Evolutionary conservation across 1,140 invertebrate species (phyloP), one percentile per base, ranked within the genome.

Genomic region (Paraescarpia echinospica): DNA sequence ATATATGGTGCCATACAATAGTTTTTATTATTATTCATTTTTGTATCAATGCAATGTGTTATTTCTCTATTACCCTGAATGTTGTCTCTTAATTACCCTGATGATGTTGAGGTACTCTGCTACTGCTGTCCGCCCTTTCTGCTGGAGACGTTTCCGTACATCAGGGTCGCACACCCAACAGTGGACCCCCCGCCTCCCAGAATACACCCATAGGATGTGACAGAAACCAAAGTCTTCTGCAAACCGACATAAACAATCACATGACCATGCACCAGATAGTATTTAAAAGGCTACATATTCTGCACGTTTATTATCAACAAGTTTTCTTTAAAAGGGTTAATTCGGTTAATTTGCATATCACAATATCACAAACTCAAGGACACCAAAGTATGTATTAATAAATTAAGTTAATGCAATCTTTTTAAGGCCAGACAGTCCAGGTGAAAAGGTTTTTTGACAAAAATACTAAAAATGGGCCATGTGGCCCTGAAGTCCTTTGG

Each of bases 181-280:
- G 97, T 99, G 99, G 90, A 99, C 97, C 95, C 99, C 99, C 96
- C 99, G 97, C 94, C 99, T 97, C 1, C 99, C 99, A 94, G 99
- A 99, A 96, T 99, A 99, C 18, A 99, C 98, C 99, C 99, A 99
- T 34, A 99, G 95, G n/a, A 99, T 97, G 94, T 99, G 97, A 94
- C 98, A 96, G 95, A 98, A 99, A 9, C 98, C 99, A 97, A 99
- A 99, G 96, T 99, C 98, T 94, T 98, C 59, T 77, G 22, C 59
- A 77, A 77, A 77, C 59, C 98, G 14, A 77, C 14, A 77, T 77
- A 77, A 4, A 27, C 27, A 2, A 31, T 51, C 48, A 51, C 48
- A 51, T 51, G 48, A 51, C 18, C 18, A 51, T 51, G 48, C 48
- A 51, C 48, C 8, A 18, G 48, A 31, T 27, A 77, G 22, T 77